Evolutionary conservation across 2,797 vertebrate genomes (phyloP).

Genomic region (Crax fasciolata): DNA sequence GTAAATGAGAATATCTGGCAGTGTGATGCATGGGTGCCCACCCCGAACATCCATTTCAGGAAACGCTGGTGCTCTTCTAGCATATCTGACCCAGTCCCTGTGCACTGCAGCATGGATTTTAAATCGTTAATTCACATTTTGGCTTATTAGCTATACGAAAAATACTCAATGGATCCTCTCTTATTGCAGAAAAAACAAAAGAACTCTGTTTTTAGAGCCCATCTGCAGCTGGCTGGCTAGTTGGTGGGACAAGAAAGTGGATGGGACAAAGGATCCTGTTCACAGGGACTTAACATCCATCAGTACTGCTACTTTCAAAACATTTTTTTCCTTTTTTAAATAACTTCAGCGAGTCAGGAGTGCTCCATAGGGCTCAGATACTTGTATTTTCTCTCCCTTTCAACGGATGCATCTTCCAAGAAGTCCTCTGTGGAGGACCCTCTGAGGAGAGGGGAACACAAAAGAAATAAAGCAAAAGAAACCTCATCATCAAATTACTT

Average conservation of each 20-base stretch:
- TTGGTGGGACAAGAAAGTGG: not conserved
- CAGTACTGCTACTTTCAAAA: not conserved
- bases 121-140: not conserved
- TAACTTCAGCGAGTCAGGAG: not conserved
- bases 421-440: not conserved
- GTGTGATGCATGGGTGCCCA: not conserved
- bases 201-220: not conserved
- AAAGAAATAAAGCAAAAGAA: not conserved
- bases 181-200: not conserved
- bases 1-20: not conserved
- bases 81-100: not conserved
- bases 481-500: not conserved
- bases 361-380: not conserved
- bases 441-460: not conserved
- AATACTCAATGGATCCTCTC: not conserved
- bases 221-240: not conserved
- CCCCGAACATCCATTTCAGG: not conserved
- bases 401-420: not conserved
- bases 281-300: not conserved
- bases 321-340: not conserved
- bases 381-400: not conserved
- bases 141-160: not conserved
- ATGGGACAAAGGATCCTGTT: not conserved
- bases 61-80: not conserved
- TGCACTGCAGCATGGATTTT: not conserved